Base-by-base conservation (phyloP, 1,140 invertebrate genomes). In the Eufriesea mexicana region DNA sequence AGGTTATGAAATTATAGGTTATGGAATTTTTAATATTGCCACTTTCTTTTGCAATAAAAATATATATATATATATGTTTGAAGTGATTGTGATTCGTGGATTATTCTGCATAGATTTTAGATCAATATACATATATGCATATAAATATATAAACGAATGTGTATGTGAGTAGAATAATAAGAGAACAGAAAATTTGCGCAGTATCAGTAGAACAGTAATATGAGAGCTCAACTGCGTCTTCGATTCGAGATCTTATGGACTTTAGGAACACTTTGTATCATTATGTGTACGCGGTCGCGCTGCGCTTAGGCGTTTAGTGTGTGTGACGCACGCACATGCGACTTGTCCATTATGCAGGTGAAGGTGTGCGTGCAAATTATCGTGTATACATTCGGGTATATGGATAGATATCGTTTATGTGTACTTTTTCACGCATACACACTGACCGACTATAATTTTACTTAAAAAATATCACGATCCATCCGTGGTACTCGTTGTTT, bases 61-160 rank as follows among this genome's bases (percentile, higher is more conserved):
- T 20, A n/a, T 35, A 2, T 8, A 12, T n/a, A n/a, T n/a, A n/a
- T 9, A 7, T 10, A 42, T 42, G 0, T 5, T 45, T 20, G 8
- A 18, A 45, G 12, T 0, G 28, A 57, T 57, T 20, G 9, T 45
- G 10, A n/a, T 57, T 9, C 8, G 6, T n/a, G 28, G n/a, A 57
- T 8, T 7, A 18, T n/a, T 8, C 55, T 45, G 14, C 4, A n/a
- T 71, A 35, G 28, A 35, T 35, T 9, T 71, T 55, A 55, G 55
- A 72, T 66, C 49, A 57, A 68, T 77, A 86, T 55, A 74, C 75
- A 73, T 77, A 78, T 75, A 83, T 70, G 57, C 64, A 74, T 76
- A 68, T 81, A 68, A 61, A 88, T 20, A 62, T 62, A 59, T 62
- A 62, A 72, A 82, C 80, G 74, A 81, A 59, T 47, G 45, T 82